Evolutionary conservation across 2,888 invertebrate genomes (phyloP).

Genomic region (Amiota mariae): DNA sequence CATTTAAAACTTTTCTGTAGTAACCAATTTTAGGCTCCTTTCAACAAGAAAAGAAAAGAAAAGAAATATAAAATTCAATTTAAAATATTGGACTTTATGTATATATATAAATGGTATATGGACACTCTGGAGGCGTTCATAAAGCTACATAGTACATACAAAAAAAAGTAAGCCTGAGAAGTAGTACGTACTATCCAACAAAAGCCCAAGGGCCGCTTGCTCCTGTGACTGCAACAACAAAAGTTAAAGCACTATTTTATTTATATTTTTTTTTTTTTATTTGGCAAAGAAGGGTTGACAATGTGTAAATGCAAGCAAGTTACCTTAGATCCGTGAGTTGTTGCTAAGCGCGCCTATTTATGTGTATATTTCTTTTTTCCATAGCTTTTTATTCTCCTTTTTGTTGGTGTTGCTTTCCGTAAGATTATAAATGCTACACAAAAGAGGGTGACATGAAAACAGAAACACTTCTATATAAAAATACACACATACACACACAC

Average conservation of each 20-base stretch:
- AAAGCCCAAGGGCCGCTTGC: too few relatives aligned
- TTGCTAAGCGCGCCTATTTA: conserved; percentile 24
- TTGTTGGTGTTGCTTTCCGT: neutral
- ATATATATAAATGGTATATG: too few relatives aligned
- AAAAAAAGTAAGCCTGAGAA: neutral
- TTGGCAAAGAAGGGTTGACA: neutral
- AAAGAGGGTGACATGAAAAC: conserved; percentile 19
- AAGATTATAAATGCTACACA: conserved; percentile 17
- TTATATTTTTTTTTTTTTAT: neutral
- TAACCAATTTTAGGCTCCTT: neutral
- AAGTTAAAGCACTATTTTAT: neutral
- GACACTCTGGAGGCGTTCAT: neutral
- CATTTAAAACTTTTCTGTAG: too few relatives aligned
- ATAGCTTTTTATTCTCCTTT: conserved; percentile 9
- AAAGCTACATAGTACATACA: neutral
- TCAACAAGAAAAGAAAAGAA: too few relatives aligned
- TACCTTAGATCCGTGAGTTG: conserved; percentile 5
- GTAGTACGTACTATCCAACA: too few relatives aligned
- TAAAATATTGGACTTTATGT: neutral
- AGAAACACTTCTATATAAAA: conserved; percentile 13
- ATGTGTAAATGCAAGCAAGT: neutral
- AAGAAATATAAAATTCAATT: neutral
- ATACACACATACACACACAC: conserved; percentile 12
- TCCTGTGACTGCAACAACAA: neutral
- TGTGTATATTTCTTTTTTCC: conserved; percentile 11